Evolutionary conservation across 2,797 vertebrate genomes (phyloP).

Genomic region (Pangasius sanitwongsei): DNA sequence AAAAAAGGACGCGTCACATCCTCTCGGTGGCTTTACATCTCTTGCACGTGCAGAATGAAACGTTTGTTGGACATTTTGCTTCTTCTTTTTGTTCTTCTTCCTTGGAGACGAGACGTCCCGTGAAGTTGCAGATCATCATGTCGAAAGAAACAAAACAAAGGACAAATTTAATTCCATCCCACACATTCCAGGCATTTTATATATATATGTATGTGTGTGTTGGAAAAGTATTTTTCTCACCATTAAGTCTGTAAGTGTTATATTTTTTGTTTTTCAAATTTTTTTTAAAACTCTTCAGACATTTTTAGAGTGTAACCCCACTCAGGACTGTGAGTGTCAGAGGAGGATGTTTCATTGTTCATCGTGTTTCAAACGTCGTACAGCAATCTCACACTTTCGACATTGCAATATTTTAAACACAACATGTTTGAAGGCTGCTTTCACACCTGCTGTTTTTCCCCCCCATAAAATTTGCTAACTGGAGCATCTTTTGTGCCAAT

Average conservation of each 20-base stretch:
- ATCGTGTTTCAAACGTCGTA: background rate
- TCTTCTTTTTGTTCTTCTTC: background rate
- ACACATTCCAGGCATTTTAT: conserved; percentile 66
- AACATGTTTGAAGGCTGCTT: background rate
- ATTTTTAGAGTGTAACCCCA: conserved; percentile 33
- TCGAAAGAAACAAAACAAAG: background rate
- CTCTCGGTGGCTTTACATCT: background rate
- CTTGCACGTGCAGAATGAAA: background rate
- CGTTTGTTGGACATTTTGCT: background rate
- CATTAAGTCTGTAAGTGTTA: conserved; percentile 53
- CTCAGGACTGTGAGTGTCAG: conserved; percentile 46
- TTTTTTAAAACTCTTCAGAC: conserved; percentile 37
- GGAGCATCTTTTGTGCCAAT: background rate
- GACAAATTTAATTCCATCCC: conserved; percentile 52
- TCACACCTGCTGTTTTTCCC: background rate
- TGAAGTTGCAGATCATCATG: background rate
- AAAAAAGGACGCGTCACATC: background rate
- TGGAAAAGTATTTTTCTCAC: conserved; percentile 64
- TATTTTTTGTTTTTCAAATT: conserved; percentile 57
- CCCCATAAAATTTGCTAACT: background rate
- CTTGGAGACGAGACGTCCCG: background rate
- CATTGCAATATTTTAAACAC: background rate
- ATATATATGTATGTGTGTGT: conserved; percentile 39
- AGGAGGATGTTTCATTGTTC: background rate
- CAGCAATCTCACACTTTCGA: background rate